phyloP scores from a whole-genome alignment of 2,113 vertebrate genomes.

The Neolamprologus sp. region DNA sequence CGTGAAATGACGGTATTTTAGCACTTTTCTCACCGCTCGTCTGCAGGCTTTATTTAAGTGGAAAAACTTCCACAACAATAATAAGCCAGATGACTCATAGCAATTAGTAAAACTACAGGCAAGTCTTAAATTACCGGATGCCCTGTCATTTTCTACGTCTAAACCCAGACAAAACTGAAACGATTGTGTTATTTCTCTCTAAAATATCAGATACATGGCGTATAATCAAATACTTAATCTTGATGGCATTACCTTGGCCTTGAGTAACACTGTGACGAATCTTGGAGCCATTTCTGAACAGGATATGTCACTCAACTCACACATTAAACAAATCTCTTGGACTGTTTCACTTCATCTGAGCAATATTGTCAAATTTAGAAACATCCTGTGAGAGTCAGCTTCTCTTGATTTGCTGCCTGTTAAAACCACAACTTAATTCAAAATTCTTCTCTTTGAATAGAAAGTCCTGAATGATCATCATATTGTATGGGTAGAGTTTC shows the following conservation, averaged over 20 bases:
- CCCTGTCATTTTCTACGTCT: background rate
- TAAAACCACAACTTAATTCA: background rate
- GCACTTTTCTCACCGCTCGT: no score
- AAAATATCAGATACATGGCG: background rate
- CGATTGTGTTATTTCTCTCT: background rate
- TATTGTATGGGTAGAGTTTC: background rate
- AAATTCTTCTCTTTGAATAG: background rate
- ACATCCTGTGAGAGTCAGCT: background rate
- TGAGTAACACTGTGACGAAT: background rate
- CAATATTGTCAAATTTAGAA: background rate
- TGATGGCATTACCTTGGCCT: background rate
- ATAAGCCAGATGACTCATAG: background rate
- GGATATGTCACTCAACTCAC: background rate
- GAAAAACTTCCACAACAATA: background rate
- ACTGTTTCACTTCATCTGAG: background rate
- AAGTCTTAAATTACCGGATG: background rate
- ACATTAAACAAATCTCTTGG: background rate
- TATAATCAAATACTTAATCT: background rate
- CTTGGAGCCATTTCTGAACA: background rate
- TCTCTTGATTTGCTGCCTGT: background rate
- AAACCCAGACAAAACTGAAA: background rate
- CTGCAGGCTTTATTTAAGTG: no score
- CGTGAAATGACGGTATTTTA: no score
- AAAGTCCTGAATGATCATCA: background rate
- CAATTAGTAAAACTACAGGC: background rate